Percentiles rank a stretch among this genome's conserved stretches.
phyloP scores from a whole-genome alignment of 2,888 invertebrate genomes.

The Panopea generosa region DNA sequence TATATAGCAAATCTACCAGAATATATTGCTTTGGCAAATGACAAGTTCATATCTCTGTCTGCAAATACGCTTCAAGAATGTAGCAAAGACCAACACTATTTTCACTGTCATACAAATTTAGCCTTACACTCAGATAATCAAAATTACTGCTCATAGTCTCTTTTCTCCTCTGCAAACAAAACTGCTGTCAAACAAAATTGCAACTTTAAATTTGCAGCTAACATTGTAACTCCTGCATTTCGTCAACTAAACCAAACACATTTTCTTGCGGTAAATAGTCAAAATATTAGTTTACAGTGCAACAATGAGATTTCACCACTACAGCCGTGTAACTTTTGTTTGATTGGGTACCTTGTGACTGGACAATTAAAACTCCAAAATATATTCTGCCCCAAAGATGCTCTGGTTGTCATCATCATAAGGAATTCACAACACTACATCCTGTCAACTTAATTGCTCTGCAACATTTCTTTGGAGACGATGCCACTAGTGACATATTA shows the following conservation, averaged over 20 bases:
- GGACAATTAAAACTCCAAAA: no score
- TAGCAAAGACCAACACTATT: background rate
- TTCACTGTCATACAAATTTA: constrained; percentile 9
- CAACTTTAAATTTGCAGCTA: constrained; percentile 4
- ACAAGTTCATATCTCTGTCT: background rate
- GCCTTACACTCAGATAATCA: background rate
- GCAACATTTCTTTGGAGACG: no score
- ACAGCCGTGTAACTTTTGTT: no score
- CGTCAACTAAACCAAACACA: constrained; percentile 14
- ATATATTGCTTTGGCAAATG: constrained; percentile 2
- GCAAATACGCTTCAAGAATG: background rate
- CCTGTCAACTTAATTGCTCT: no score
- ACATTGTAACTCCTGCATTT: background rate
- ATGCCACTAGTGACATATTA: no score
- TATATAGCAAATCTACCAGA: background rate
- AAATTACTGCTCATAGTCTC: constrained; percentile 2
- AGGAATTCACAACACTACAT: no score
- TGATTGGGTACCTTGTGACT: no score
- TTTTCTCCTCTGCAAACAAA: constrained; percentile 1
- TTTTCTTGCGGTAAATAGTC: constrained; percentile 2
- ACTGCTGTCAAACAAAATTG: constrained; percentile 3
- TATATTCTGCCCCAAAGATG: no score
- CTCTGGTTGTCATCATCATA: no score
- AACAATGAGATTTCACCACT: no score
- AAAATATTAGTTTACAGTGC: background rate